Base-by-base conservation (phyloP, 64 coral and sea anemone species). In the Pachyseris speciosa region DNA sequence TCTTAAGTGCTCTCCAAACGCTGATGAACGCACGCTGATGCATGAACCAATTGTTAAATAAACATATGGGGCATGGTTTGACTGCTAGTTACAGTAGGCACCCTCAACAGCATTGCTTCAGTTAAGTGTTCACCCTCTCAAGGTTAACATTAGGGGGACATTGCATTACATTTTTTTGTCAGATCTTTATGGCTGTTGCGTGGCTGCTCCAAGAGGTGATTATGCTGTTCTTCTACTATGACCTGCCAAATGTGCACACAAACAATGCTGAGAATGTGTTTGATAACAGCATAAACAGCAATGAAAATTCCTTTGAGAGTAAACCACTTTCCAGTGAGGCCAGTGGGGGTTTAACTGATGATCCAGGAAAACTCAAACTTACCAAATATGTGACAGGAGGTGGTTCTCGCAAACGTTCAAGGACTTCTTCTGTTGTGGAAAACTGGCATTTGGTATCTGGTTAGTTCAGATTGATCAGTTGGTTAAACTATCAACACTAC, bases 181-280 rank as follows among this genome's bases (percentile, higher is more conserved):
- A 98, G 96, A 83, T 98, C 24, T 92, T 98, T 64, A 98, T 98
- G 96, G 84, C 79, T 27, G 70, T 53, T 27, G 0, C 95, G 12
- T 98, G 96, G 96, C 8, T 72, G 22, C 49, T 94, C 40, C 84
- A 88, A 76, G 92, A 94, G 59, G 19, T 95, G 30, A 26, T 94
- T 17, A 89, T 92, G 77, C 32, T 88, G 22, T 80, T 98, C 38
- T 77, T 83, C 28, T 98, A 94, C 78, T 80, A 89, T 84, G 89
- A 98, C 48, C 43, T 98, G 55, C 92, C 93, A 55, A 28, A 61
- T 24, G 39, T 89, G 5, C 19, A 40, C 2, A 17, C 29, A 47
- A 29, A 48, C 28, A 42, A 90, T 1, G 24, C 19, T 37, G 29
- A 55, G 26, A 22, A 69, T 25, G 37, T 37, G 9, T 87, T 30